Conservation (phyloP, 2,113 vertebrate species). For the Pollimyrus isidori region DNA sequence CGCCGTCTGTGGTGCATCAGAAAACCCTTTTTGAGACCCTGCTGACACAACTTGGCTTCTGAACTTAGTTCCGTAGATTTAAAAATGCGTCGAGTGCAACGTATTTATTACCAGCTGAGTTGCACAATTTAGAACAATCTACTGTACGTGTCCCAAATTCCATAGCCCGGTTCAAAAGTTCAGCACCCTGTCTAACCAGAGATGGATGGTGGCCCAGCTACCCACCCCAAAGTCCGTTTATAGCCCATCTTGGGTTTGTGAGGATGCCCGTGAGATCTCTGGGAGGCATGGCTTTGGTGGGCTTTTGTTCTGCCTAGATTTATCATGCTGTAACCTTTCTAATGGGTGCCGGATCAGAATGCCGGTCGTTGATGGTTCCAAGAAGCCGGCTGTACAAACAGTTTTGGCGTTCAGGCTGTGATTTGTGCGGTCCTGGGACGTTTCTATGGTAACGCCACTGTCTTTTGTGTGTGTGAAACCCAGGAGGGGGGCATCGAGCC, state of each 20-base stretch:
- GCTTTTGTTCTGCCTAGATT: not conserved
- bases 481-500: slow-evolving; percentile 82
- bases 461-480: not conserved
- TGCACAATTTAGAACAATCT: not conserved
- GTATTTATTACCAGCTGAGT: not conserved
- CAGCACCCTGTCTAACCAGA: not conserved
- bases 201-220: not conserved
- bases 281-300: not conserved
- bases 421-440: not conserved
- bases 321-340: not conserved
- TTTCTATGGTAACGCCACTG: slow-evolving; percentile 13
- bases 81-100: not conserved
- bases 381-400: not conserved
- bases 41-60: not conserved
- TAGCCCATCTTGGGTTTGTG: not conserved
- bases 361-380: not conserved
- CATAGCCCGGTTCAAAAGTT: not conserved
- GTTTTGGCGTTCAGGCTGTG: not conserved
- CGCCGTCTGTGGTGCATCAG: not conserved
- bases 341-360: not conserved
- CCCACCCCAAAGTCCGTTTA: not conserved
- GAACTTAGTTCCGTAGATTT: not conserved
- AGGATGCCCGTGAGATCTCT: not conserved
- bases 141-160: not conserved
- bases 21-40: not conserved